Base-by-base conservation (phyloP, 2,888 invertebrate genomes). In the Dexiosoma caninum region DNA sequence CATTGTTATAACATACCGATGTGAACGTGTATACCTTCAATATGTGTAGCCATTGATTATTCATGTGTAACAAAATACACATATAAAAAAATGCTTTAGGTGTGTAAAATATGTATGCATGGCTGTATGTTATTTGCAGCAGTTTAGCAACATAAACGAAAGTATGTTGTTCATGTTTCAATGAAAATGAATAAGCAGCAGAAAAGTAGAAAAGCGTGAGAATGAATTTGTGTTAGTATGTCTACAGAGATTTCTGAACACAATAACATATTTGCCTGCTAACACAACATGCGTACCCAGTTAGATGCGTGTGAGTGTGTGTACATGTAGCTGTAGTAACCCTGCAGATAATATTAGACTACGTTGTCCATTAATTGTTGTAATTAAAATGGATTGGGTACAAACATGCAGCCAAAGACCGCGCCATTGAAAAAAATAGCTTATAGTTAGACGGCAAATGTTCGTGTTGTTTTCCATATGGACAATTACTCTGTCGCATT, bases 41-140 rank as follows among this genome's bases (percentile, higher is more conserved):
- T n/a, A n/a, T n/a, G n/a, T 30, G 19, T 49, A 60, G 46, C 12
- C 70, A 46, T 67, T 69, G 76, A 49, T 76, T 55, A 76, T 71
- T 80, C 76, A 76, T 70, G 67, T 67, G 76, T 62, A 77, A 76
- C 27, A 70, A 70, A n/a, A n/a, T n/a, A n/a, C n/a, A n/a, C 35
- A 67, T 21, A 57, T 35, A 60, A 67, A 67, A 44, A 67, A 76
- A 32, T 23, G 8, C 37, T 55, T 46, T 46, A 67, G 49, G 40
- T 67, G 60, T 67, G 42, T 37, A 35, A 64, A n/a, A 49, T 57
- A 55, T 35, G 10, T 49, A 23, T 37, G 10, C 7, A 19, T 19
- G 16, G 16, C 7, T 3, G 49, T 23, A 23, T 16, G 16, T 40
- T 12, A 6, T 19, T 1, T 19, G 23, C 37, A 71, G 12, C 44